Evolutionary conservation across 2,113 vertebrate species (phyloP).

Genomic region (Myanophis thanlyinensis): DNA sequence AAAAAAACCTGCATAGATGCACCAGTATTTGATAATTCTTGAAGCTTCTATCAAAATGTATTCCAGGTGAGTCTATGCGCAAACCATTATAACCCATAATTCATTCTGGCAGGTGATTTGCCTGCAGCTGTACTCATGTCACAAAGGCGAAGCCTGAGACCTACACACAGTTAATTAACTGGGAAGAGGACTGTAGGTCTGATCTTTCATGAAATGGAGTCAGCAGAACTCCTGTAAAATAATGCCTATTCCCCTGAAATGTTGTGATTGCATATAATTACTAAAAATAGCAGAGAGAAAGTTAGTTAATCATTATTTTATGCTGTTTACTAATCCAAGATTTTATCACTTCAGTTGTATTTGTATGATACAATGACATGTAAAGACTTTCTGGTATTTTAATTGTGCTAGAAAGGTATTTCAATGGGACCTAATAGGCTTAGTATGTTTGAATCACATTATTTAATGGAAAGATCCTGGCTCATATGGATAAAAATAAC

Average conservation of each 20-base stretch:
- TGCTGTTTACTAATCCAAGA: not conserved
- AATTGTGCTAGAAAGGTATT: not conserved
- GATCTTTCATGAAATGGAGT: not conserved
- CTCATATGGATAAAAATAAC: not conserved
- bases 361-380: not conserved
- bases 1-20: not conserved
- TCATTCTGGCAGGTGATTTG: not conserved
- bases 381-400: not conserved
- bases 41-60: slow-evolving; percentile 2
- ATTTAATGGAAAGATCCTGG: not conserved
- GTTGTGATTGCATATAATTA: not conserved
- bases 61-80: not conserved
- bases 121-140: slow-evolving; percentile 25
- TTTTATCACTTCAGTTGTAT: slow-evolving; percentile 8
- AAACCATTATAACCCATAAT: slow-evolving; percentile 4
- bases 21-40: not conserved
- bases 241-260: not conserved
- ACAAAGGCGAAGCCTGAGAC: not conserved
- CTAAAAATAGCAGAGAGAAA: slow-evolving; percentile 18
- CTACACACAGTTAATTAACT: slow-evolving; percentile 16
- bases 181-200: slow-evolving; percentile 14
- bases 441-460: not conserved
- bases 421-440: not conserved
- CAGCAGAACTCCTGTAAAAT: slow-evolving; percentile 15
- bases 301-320: not conserved